Conservation (phyloP, 1,140 invertebrate species). For the Drosophila nigromelanica region DNA sequence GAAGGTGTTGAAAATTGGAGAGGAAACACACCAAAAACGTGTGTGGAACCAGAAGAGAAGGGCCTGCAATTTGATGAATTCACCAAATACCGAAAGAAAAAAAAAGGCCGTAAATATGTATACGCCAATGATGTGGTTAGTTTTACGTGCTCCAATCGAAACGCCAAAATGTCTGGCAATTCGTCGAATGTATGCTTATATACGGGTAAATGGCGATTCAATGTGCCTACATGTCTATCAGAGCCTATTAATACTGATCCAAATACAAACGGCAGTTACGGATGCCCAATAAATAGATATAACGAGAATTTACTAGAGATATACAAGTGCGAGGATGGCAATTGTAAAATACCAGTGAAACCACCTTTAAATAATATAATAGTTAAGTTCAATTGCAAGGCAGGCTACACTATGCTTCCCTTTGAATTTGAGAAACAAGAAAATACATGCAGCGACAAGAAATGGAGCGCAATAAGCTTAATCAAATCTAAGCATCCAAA, state of each 20-base stretch:
- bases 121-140: constrained; percentile 22
- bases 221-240: background rate
- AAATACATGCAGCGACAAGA: background rate
- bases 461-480: background rate
- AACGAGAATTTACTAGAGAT: background rate
- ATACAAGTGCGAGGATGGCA: background rate
- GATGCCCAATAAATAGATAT: constrained; percentile 36
- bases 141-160: constrained; percentile 3
- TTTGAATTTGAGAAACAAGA: too few species aligned
- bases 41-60: constrained; percentile 3
- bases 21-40: background rate
- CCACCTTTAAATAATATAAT: constrained; percentile 2
- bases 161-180: accelerated
- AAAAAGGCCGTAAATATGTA: constrained; percentile 7
- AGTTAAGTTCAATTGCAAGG: constrained; percentile 12
- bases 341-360: accelerated
- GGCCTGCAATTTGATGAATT: background rate
- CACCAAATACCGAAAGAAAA: background rate
- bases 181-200: constrained; percentile 26
- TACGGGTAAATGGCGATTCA: constrained; percentile 5
- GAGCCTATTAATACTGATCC: background rate
- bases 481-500: background rate
- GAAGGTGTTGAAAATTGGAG: accelerated
- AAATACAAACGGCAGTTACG: constrained; percentile 20
- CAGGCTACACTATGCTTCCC: background rate